Base-by-base conservation (phyloP, 2,888 invertebrate genomes). In the Agriopis aurantiaria region DNA sequence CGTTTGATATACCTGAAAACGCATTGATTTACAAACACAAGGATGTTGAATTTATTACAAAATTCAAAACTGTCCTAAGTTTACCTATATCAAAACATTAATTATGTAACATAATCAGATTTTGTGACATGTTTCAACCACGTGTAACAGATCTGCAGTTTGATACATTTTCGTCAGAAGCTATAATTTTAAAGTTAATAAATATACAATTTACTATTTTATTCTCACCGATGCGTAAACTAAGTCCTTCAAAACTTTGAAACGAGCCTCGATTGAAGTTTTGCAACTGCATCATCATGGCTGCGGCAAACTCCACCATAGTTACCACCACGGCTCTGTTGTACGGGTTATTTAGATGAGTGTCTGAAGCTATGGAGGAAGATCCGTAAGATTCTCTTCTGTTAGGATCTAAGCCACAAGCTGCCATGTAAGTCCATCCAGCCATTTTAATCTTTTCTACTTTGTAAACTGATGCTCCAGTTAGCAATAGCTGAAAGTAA, bases 381-480 rank as follows among this genome's bases (percentile, higher is more conserved):
- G 94, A 91, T 67, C 91, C 94, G 0, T 91, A 90, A 3, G 96
- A 96, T 80, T 95, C 95, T 68, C 96, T 95, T 62, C 96, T 95
- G 45, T 95, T 96, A 0, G 97, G 96, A 79, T 97, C 97, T 59
- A 99, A 93, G 0, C 99, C 99, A 82, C 98, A 98, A 0, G 99
- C 99, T 2, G 99, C 99, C 99, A 99, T 99, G 82, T 99, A 99
- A 0, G 99, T 99, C 95, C 98, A 98, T 71, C 98, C 98, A 58
- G 99, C 98, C 66, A 99, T 97, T 94, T 99, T 99, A 48, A 99
- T 99, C 91, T 99, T 99, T 89, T 99, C 99, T 9, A 99, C 97
- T 80, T 96, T 96, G 69, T 96, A 91, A 8, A 96, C 96, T 62
- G 96, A 93, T 0, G 94, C 82, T 57, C 95, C 95, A 4, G 94